Evolutionary conservation across 37 sponge, comb jelly and placozoan species (phyloP).

Genomic region (Ephydatia muelleri): DNA sequence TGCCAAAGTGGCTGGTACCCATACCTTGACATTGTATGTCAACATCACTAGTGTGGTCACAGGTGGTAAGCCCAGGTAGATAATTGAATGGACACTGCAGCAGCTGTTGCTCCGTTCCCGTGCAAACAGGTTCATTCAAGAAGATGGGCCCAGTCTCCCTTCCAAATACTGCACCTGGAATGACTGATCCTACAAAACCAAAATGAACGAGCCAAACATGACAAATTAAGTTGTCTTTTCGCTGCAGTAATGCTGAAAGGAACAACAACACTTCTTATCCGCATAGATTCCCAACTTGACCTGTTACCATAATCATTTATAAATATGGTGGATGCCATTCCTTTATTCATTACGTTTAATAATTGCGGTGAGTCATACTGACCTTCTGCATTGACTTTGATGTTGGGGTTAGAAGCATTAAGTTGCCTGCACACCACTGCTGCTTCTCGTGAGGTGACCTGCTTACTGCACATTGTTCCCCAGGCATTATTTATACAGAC

Average conservation of each 20-base stretch:
- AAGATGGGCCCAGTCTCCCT: conserved; percentile 14
- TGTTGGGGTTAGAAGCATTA: neutral
- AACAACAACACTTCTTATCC: too few relatives aligned
- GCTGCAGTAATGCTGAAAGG: too few relatives aligned
- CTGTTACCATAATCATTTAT: too few relatives aligned
- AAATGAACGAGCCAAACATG: too few relatives aligned
- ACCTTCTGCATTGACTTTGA: neutral
- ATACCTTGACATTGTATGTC: conserved; percentile 33
- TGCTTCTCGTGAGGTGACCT: conserved; percentile 29
- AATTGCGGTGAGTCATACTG: too few relatives aligned
- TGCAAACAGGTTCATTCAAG: conserved; percentile 19
- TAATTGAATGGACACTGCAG: conserved; percentile 3
- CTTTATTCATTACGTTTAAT: too few relatives aligned
- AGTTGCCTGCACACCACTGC: conserved; percentile 25
- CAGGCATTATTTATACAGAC: conserved; percentile 62
- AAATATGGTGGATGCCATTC: too few relatives aligned
- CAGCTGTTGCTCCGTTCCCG: conserved; percentile 4
- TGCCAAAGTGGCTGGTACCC: too few relatives aligned
- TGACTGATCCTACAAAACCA: too few relatives aligned
- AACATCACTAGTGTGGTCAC: conserved; percentile 41
- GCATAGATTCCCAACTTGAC: too few relatives aligned
- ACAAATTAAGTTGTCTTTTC: too few relatives aligned
- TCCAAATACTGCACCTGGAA: conserved; percentile 1
- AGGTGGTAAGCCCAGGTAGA: conserved; percentile 16
- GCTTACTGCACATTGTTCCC: conserved; percentile 47